phyloP scores from a whole-genome alignment of 2,888 invertebrate species.

The Thelaira solivaga region DNA sequence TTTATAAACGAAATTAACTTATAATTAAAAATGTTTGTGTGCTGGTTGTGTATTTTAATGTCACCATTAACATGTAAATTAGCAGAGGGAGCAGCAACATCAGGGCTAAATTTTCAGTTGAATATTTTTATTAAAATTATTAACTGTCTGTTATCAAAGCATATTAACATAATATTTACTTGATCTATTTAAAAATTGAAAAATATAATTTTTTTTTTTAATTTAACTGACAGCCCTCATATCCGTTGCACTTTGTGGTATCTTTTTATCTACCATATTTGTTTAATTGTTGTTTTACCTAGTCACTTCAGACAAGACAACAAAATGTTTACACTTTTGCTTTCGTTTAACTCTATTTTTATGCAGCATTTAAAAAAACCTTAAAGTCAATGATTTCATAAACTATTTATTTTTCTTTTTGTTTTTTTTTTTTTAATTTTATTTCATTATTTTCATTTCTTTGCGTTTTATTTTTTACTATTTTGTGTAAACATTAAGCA shows the following conservation, averaged over 20 bases:
- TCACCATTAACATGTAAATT: constrained; percentile 3
- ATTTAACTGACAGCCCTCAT: background rate
- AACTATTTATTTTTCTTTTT: too few relatives aligned
- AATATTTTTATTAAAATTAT: background rate
- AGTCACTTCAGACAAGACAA: too few relatives aligned
- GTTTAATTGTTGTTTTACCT: background rate
- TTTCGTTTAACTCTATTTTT: constrained; percentile 20
- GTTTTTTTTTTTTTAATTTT: too few relatives aligned
- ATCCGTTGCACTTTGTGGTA: background rate
- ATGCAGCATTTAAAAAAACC: background rate
- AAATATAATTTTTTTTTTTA: background rate
- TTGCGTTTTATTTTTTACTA: too few relatives aligned
- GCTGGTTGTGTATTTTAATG: constrained; percentile 39
- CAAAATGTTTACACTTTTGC: constrained; percentile 42
- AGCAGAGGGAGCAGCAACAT: background rate
- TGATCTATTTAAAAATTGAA: background rate
- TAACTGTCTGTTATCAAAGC: constrained; percentile 38
- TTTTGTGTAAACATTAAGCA: background rate
- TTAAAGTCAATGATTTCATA: background rate
- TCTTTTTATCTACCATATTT: background rate
- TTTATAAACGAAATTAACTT: background rate
- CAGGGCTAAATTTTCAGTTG: background rate
- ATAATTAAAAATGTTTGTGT: constrained; percentile 17
- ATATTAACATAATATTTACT: constrained; percentile 33
- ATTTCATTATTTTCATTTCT: too few relatives aligned